Base-by-base conservation (phyloP, 2,113 vertebrate genomes). In the Tiliqua scincoides region DNA sequence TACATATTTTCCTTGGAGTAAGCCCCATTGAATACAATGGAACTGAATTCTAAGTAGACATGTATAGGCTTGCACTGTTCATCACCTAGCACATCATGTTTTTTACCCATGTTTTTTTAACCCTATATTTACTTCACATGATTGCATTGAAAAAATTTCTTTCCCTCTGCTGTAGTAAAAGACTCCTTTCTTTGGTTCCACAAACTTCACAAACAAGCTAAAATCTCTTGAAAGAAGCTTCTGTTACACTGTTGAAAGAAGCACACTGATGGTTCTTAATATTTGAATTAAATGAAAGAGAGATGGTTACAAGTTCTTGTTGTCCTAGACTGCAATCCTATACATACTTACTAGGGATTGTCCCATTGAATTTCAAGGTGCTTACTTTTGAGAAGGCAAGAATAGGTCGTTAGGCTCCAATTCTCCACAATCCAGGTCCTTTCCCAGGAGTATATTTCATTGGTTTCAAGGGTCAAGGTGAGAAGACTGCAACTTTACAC, bases 91-190 rank as follows among this genome's bases (percentile, higher is more conserved):
- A 1, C 0, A 0, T 84, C 93, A 43, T 37, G 1, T 57, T 59
- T 57, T 59, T 90, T 9, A 6, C 65, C n/a, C 93, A 43, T 37
- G 1, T 57, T 59, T 57, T 59, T 90, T 9, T n/a, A n/a, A 6
- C 65, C 67, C 70, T 67, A 83, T 83, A 91, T 74, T 0, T 7
- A 82, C 52, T 91, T 65, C 79, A 0, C 23, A 90, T 71, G 79
- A 65, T 81, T n/a, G 85, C 86, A 35, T 11, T 6, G 87, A 43
- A 89, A 87, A 81, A 37, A 67, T 91, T 92, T 91, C 59, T 76
- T 91, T 80, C 82, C 82, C 88, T 89, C 83, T 67, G 54, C 17
- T 57, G 14, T 57, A 15, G 17, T 72, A 78, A 32, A 59, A 35
- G 32, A 61, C 11, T 3, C 25, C 27, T 67, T 65, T 89, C 70